phyloP scores from a whole-genome alignment of 2,797 vertebrate genomes.

The Peromyscus aztecus region DNA sequence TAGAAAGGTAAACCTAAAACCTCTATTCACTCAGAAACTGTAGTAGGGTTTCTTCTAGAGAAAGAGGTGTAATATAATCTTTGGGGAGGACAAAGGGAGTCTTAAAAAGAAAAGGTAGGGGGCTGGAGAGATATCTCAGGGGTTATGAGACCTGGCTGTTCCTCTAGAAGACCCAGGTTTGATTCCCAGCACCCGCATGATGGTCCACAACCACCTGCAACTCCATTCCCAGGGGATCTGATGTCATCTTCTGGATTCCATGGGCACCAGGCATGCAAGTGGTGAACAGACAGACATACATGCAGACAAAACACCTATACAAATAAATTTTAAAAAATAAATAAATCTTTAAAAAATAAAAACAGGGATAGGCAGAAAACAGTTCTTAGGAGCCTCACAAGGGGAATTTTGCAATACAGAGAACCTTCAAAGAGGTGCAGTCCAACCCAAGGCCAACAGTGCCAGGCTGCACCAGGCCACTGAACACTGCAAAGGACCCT shows the following conservation, averaged over 20 bases:
- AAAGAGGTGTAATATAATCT: not conserved
- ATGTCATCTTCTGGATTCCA: not conserved
- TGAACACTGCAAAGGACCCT: not conserved
- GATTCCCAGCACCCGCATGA: not conserved
- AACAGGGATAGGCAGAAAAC: not conserved
- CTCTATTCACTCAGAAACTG: constrained; percentile 21
- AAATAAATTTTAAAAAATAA: not conserved
- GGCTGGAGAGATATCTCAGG: not conserved
- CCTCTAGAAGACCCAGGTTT: not conserved
- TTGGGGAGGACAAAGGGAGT: not conserved
- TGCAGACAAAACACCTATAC: not conserved
- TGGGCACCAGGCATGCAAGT: not conserved
- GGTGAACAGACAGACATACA: not conserved
- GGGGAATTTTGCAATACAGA: not conserved
- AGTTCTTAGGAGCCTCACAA: not conserved
- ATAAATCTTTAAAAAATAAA: not conserved
- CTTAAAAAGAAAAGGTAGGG: not conserved
- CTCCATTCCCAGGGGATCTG: not conserved
- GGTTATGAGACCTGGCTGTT: not conserved
- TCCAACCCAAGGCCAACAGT: not conserved
- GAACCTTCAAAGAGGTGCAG: not conserved
- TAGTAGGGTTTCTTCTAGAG: not conserved
- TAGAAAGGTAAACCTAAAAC: constrained; percentile 41
- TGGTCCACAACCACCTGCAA: not conserved
- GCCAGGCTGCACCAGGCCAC: too few species aligned